Conservation (phyloP, 2,888 invertebrate genomes). For the Hipparchia sbordonii region DNA sequence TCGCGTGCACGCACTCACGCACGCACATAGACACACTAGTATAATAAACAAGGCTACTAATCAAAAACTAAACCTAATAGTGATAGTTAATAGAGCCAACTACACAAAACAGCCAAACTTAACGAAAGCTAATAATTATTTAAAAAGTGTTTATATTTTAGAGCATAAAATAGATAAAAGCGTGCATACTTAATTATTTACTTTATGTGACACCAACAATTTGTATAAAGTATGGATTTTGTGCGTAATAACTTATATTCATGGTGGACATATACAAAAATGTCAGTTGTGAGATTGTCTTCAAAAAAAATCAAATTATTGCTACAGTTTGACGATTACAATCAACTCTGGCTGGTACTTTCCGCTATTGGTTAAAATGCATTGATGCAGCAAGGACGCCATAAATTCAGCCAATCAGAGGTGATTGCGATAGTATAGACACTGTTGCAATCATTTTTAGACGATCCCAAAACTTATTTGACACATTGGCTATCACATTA, state of each 20-base stretch:
- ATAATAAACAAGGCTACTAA: neutral
- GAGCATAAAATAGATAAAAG: neutral
- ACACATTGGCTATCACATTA: slow-evolving; percentile 25
- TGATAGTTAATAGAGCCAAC: neutral
- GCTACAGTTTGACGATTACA: too few relatives aligned
- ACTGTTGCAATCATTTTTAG: too few relatives aligned
- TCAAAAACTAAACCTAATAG: neutral
- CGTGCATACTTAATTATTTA: neutral
- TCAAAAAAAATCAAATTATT: too few relatives aligned
- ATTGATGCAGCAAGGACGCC: too few relatives aligned
- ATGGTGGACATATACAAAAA: slow-evolving; percentile 10
- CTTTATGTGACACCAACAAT: neutral
- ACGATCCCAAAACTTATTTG: neutral
- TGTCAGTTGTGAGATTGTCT: neutral
- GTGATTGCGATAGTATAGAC: too few relatives aligned
- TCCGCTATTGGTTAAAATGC: too few relatives aligned
- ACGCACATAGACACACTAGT: neutral
- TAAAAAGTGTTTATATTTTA: neutral
- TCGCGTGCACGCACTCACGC: too few relatives aligned
- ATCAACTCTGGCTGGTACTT: too few relatives aligned
- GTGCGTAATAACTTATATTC: neutral
- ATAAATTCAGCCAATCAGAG: too few relatives aligned
- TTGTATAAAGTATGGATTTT: slow-evolving; percentile 1
- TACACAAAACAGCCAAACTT: neutral
- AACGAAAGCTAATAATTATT: neutral